These are phyloP conservation scores for Meloidogyne floridensis DNA, from an alignment of 1,140 invertebrate genomes.

Conservation along the genomic window DNA sequence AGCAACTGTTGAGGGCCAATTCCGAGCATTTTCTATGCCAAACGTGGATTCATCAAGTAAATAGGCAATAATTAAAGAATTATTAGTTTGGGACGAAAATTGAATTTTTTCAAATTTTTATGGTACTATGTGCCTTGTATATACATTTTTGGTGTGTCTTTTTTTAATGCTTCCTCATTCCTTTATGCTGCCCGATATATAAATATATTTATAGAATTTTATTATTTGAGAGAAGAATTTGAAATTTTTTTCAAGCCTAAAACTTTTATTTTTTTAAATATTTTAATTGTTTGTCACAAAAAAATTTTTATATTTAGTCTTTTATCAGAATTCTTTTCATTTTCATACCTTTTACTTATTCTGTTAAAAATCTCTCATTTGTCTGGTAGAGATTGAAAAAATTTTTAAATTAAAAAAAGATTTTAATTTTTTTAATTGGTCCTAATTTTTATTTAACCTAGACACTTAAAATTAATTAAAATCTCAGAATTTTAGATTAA, in stretches of 20 bases:
- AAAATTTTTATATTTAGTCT: too few relatives aligned
- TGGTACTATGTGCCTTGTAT: neutral
- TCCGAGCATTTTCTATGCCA: slow-evolving; percentile 33
- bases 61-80: neutral
- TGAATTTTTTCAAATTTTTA: neutral
- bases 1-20: slow-evolving; percentile 29
- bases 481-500: too few relatives aligned
- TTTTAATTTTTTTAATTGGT: too few relatives aligned
- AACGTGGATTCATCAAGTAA: neutral
- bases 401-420: too few relatives aligned
- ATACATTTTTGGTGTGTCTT: neutral
- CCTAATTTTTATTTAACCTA: too few relatives aligned
- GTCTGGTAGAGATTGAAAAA: too few relatives aligned
- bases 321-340: too few relatives aligned
- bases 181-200: neutral
- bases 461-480: too few relatives aligned
- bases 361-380: too few relatives aligned
- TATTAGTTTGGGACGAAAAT: neutral
- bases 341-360: too few relatives aligned
- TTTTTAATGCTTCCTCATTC: neutral
- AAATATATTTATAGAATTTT: neutral
- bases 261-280: too few relatives aligned
- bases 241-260: neutral
- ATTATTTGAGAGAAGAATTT: neutral
- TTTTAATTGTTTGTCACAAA: too few relatives aligned